Percentiles rank a stretch among this genome's conserved stretches.
phyloP scores from a whole-genome alignment of 2,888 invertebrate species.

The Melanostoma scalare region DNA sequence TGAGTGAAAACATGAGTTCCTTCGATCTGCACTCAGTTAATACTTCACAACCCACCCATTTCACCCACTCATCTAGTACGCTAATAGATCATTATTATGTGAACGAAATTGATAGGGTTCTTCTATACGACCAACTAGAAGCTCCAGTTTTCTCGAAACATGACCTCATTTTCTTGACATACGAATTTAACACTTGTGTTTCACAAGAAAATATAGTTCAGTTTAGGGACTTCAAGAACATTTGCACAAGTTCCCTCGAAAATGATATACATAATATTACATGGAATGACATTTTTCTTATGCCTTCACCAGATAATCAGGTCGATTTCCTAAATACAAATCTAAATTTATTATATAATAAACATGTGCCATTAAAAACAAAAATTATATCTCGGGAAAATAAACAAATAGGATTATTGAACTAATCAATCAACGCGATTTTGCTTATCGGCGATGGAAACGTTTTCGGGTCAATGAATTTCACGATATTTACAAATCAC shows the following conservation, averaged over 20 bases:
- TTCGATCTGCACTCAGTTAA: neutral
- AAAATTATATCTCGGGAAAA: too few species aligned
- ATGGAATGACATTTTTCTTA: neutral
- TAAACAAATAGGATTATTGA: too few species aligned
- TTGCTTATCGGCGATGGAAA: neutral
- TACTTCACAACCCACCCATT: neutral
- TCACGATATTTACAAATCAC: neutral
- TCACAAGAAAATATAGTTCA: neutral
- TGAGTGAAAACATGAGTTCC: neutral
- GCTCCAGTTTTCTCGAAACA: conserved; percentile 14
- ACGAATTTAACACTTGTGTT: conserved; percentile 2
- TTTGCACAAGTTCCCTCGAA: too few species aligned
- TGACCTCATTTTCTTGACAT: conserved; percentile 18
- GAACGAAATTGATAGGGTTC: conserved; percentile 1
- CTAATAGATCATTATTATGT: conserved; percentile 13
- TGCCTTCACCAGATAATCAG: neutral
- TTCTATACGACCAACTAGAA: conserved; percentile 6
- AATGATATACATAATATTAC: too few species aligned
- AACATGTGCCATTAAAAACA: too few species aligned
- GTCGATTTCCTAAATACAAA: neutral
- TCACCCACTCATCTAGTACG: conserved; percentile 6
- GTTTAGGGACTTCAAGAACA: neutral
- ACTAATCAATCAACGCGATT: neutral
- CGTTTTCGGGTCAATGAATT: neutral
- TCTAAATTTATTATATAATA: neutral